A percentile compares a stretch with the other conserved stretches of the same genome.
Conservation (phyloP, 2,888 invertebrate genomes). For the Caenorhabditis afra region DNA sequence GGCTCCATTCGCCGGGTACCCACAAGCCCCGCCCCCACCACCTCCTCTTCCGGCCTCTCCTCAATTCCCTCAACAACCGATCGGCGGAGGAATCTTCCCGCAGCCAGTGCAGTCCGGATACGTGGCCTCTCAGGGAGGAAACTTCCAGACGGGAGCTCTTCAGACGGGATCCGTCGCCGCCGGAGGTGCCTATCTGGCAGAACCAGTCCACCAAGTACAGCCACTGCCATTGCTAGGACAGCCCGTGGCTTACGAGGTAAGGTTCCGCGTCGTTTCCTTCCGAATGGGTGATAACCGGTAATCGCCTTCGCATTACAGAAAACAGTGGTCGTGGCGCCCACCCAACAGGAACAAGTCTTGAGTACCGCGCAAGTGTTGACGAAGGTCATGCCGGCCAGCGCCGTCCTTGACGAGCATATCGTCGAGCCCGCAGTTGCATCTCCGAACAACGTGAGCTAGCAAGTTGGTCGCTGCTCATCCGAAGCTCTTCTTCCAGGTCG, state of each 20-base stretch:
- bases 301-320: constrained; percentile 30
- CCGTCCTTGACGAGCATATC: constrained; percentile 49
- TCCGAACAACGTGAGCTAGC: constrained; percentile 38
- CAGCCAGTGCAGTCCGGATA: constrained; percentile 43
- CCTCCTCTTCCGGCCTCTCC: constrained; percentile 1
- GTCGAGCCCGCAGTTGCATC: constrained; percentile 47
- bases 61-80: constrained; percentile 23
- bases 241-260: constrained; percentile 55
- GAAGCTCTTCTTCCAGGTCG: constrained; percentile 24
- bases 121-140: constrained; percentile 27
- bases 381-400: constrained; percentile 56
- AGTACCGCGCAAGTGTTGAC: constrained; percentile 44
- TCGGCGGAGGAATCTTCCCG: constrained; percentile 18
- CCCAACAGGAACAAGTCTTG: constrained; percentile 45
- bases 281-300: constrained; percentile 44
- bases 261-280: constrained; percentile 44
- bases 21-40: constrained; percentile 28
- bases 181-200: constrained; percentile 41
- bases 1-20: constrained; percentile 44
- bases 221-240: constrained; percentile 60
- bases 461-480: background rate
- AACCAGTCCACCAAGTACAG: constrained; percentile 44
- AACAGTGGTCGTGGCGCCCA: constrained; percentile 37
- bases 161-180: constrained; percentile 34
- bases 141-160: constrained; percentile 32